These are phyloP conservation scores for Drepana arcuata DNA, from an alignment of 1,140 invertebrate genomes.

Conservation along the genomic window DNA sequence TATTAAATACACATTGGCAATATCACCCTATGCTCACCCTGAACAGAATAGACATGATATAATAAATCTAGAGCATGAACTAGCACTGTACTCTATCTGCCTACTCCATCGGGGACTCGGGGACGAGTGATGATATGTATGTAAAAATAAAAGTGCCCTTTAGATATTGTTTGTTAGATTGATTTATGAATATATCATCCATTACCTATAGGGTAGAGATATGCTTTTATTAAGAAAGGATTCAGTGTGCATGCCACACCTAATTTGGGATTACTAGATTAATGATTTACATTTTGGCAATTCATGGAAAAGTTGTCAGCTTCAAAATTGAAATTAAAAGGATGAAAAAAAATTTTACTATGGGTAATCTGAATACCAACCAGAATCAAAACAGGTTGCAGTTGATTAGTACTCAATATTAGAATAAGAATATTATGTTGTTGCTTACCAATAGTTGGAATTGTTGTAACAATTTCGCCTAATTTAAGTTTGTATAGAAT, in stretches of 20 bases:
- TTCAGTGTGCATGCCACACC: background rate
- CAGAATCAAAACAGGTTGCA: background rate
- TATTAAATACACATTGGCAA: no score
- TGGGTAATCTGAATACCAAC: background rate
- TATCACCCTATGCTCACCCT: no score
- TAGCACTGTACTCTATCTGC: no score
- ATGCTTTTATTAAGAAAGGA: background rate
- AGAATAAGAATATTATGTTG: no score
- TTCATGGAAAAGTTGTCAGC: background rate
- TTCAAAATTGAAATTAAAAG: slow-evolving; percentile 1
- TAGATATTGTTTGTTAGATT: no score
- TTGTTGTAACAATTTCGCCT: slow-evolving; percentile 99
- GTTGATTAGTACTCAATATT: background rate
- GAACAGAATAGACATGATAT: no score
- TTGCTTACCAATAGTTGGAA: slow-evolving; percentile 99
- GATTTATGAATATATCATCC: no score
- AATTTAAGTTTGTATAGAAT: slow-evolving; percentile 99
- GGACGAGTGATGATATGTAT: no score
- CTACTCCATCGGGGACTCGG: no score
- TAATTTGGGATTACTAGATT: background rate
- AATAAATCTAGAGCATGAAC: no score
- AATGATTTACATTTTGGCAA: background rate
- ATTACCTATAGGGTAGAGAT: no score
- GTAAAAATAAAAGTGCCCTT: no score
- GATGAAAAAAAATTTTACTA: background rate